phyloP scores from a whole-genome alignment of 2,888 invertebrate genomes.

The Conomelus anceps region DNA sequence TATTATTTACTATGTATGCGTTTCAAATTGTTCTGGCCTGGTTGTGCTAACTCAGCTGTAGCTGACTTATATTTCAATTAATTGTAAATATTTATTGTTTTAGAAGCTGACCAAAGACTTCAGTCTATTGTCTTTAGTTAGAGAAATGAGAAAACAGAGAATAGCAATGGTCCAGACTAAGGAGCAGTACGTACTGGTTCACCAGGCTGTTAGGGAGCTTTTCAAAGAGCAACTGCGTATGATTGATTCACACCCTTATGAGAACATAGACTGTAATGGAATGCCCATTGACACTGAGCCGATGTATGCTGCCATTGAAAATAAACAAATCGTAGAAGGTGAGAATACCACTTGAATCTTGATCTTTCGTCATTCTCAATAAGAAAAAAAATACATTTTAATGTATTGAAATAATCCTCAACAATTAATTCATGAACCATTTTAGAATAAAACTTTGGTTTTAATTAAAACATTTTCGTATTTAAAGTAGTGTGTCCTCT shows the following conservation, averaged over 20 bases:
- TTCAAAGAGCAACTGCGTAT: constrained; percentile 48
- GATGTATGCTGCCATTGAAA: constrained; percentile 38
- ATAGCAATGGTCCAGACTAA: constrained; percentile 49
- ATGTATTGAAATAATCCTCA: not conserved
- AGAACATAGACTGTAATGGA: constrained; percentile 45
- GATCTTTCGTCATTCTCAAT: not conserved
- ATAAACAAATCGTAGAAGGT: constrained; percentile 31
- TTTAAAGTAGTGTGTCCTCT: no score
- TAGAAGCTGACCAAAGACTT: constrained; percentile 46
- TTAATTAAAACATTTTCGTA: no score
- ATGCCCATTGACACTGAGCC: constrained; percentile 39
- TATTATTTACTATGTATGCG: no score
- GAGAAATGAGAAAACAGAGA: constrained; percentile 49
- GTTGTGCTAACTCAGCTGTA: no score
- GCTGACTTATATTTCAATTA: not conserved
- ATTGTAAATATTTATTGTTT: constrained; percentile 27
- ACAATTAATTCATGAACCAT: not conserved
- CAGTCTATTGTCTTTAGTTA: constrained; percentile 46
- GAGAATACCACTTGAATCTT: not conserved
- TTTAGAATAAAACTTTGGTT: no score
- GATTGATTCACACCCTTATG: constrained; percentile 49
- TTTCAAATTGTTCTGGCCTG: no score
- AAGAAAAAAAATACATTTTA: no score
- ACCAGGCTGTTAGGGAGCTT: constrained; percentile 47
- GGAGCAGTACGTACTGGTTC: constrained; percentile 51